These are phyloP conservation scores for Polydrusus cervinus DNA, from an alignment of 2,888 invertebrate genomes.

Conservation along the genomic window DNA sequence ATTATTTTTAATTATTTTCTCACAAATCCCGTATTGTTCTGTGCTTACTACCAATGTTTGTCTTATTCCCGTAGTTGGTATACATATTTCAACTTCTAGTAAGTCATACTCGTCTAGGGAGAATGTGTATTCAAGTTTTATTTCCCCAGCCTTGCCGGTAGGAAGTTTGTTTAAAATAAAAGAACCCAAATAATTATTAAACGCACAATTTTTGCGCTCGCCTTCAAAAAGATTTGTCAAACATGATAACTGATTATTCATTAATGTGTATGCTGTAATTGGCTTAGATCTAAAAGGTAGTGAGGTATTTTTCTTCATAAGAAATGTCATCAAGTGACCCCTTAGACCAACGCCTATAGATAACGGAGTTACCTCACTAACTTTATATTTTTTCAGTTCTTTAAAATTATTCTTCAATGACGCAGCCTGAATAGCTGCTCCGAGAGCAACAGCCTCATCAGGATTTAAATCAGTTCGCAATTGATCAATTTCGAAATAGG, in stretches of 20 bases:
- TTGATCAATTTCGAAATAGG: slow-evolving; percentile 56
- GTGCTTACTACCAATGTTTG: slow-evolving; percentile 52
- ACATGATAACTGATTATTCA: slow-evolving; percentile 51
- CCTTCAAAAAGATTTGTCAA: slow-evolving; percentile 55
- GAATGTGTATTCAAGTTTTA: slow-evolving; percentile 39
- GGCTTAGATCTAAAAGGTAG: slow-evolving; percentile 47
- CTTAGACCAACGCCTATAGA: slow-evolving; percentile 57
- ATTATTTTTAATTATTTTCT: slow-evolving; percentile 48
- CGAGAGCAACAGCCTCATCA: slow-evolving; percentile 59
- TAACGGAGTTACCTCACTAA: slow-evolving; percentile 58
- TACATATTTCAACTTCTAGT: slow-evolving; percentile 53
- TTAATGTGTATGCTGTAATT: slow-evolving; percentile 22
- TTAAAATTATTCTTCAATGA: slow-evolving; percentile 44
- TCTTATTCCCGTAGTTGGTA: slow-evolving; percentile 35
- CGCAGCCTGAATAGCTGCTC: slow-evolving; percentile 58
- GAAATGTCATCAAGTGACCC: slow-evolving; percentile 52
- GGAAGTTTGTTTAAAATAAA: slow-evolving; percentile 50
- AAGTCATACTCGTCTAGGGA: slow-evolving; percentile 57
- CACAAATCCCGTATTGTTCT: slow-evolving; percentile 47
- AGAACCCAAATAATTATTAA: slow-evolving; percentile 50
- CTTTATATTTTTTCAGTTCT: slow-evolving; percentile 46
- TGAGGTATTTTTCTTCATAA: slow-evolving; percentile 58
- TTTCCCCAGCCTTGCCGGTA: slow-evolving; percentile 46
- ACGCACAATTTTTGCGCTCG: slow-evolving; percentile 48
- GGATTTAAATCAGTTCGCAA: slow-evolving; percentile 57